A percentile compares a stretch with the other conserved stretches of the same genome.
Conservation (phyloP, 2,797 vertebrate genomes). For the Ceryle rudis region DNA sequence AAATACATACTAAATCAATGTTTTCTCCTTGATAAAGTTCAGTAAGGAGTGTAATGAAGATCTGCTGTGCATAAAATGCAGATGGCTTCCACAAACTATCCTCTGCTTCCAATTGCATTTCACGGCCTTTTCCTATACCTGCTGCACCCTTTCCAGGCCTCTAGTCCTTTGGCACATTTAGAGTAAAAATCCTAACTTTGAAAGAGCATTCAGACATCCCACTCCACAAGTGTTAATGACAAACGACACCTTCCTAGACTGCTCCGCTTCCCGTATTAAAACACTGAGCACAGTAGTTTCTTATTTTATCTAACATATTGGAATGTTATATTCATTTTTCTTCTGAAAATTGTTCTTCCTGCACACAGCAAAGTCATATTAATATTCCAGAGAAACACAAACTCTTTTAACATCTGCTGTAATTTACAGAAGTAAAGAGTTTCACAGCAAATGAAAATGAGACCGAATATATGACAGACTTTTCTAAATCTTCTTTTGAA, state of each 20-base stretch:
- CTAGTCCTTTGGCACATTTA: neutral
- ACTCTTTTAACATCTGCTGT: neutral
- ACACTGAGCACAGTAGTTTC: neutral
- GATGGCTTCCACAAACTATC: neutral
- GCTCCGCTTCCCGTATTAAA: neutral
- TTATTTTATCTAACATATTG: neutral
- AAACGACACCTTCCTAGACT: neutral
- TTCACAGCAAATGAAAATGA: neutral
- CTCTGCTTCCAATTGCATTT: neutral
- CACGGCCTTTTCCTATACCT: neutral
- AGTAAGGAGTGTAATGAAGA: neutral
- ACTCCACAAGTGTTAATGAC: neutral
- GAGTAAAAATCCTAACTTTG: neutral
- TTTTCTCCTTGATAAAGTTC: neutral
- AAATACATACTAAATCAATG: neutral
- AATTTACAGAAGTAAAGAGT: neutral
- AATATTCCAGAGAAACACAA: neutral
- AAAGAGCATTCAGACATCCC: neutral
- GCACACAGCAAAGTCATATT: neutral
- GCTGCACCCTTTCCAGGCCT: neutral
- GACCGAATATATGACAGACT: neutral
- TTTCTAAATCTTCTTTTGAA: neutral
- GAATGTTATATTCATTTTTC: neutral
- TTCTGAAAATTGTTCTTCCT: neutral
- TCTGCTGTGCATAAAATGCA: neutral